A percentile compares a stretch with the other conserved stretches of the same genome.
Evolutionary conservation across 2,888 invertebrate species (phyloP).

Genomic region (Polydesmus complanatus): DNA sequence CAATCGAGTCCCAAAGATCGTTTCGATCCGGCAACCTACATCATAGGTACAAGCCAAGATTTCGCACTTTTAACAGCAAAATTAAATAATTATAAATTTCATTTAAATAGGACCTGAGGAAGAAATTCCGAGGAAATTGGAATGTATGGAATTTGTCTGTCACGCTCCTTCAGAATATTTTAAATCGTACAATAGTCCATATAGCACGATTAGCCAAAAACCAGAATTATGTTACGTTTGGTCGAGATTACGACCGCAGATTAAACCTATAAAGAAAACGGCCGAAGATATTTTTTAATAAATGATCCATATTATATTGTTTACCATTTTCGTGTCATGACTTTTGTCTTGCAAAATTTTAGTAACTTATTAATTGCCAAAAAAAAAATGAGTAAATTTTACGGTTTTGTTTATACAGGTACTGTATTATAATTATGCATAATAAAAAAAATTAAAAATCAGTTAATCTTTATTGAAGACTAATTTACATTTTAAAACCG

Average conservation of each 20-base stretch:
- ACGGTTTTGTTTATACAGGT: too few relatives aligned
- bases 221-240: slow-evolving; percentile 31
- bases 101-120: slow-evolving; percentile 63
- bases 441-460: too few relatives aligned
- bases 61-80: too few relatives aligned
- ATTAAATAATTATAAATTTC: too few relatives aligned
- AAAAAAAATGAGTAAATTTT: too few relatives aligned
- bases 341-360: too few relatives aligned
- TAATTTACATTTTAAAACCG: too few relatives aligned
- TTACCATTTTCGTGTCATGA: background rate
- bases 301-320: background rate
- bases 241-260: slow-evolving; percentile 28
- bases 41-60: slow-evolving; percentile 50
- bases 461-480: too few relatives aligned
- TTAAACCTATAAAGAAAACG: slow-evolving; percentile 25
- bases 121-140: slow-evolving; percentile 68
- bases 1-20: slow-evolving; percentile 56
- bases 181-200: slow-evolving; percentile 58
- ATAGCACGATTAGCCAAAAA: slow-evolving; percentile 39
- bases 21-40: slow-evolving; percentile 78
- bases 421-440: too few relatives aligned
- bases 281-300: slow-evolving; percentile 26
- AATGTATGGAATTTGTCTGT: slow-evolving; percentile 82
- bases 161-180: slow-evolving; percentile 87
- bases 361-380: too few relatives aligned